phyloP scores from a whole-genome alignment of 2,797 vertebrate species.

The Buphagus erythrorhynchus region DNA sequence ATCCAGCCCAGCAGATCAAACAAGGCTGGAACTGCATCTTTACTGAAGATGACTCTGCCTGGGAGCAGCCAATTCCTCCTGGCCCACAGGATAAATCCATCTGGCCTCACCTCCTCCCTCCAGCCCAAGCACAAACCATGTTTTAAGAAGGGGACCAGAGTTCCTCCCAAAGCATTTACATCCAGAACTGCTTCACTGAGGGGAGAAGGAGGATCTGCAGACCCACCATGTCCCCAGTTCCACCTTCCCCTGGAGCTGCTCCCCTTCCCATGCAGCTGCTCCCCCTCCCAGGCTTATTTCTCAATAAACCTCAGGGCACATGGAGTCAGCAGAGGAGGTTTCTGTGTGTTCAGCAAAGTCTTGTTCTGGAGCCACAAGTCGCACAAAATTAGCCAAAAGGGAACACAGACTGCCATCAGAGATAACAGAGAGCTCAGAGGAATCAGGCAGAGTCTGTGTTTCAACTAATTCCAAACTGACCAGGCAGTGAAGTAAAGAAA shows the following conservation, averaged over 20 bases:
- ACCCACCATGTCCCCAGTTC: neutral
- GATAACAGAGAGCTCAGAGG: neutral
- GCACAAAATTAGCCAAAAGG: neutral
- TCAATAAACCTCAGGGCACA: neutral
- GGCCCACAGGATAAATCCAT: neutral
- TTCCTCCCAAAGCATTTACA: fast-evolving
- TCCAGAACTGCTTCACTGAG: neutral
- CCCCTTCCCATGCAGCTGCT: neutral
- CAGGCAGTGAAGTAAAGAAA: neutral
- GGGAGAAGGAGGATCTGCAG: neutral
- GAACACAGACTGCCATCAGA: neutral
- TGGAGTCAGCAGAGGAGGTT: neutral
- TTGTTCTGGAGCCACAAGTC: neutral
- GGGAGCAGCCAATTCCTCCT: neutral
- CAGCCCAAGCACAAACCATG: fast-evolving
- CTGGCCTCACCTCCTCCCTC: neutral
- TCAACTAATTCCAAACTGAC: neutral
- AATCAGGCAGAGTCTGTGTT: neutral
- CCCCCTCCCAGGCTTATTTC: neutral
- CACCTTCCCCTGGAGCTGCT: neutral
- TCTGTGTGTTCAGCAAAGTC: neutral
- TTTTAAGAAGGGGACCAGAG: neutral
- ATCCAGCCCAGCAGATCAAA: neutral
- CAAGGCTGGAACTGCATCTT: neutral
- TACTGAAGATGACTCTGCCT: neutral